A percentile compares a stretch with the other conserved stretches of the same genome.
Conservation (phyloP, 2,113 vertebrate species). For the Cyprinodon brontotheroides region DNA sequence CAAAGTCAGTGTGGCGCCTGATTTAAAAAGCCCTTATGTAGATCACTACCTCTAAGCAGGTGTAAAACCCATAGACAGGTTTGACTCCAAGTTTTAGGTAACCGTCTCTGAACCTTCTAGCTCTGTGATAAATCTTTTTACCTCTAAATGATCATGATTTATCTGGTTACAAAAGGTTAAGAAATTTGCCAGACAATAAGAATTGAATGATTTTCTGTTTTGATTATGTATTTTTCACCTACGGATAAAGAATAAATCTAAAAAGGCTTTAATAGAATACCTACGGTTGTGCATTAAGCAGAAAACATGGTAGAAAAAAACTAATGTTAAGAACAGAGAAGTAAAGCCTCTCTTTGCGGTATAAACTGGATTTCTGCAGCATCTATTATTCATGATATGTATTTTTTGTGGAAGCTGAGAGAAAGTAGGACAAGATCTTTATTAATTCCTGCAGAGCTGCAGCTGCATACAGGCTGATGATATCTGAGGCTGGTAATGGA, state of each 20-base stretch:
- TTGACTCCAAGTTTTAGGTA: too few relatives aligned
- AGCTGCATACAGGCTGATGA: background rate
- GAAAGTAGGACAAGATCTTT: conserved; percentile 65
- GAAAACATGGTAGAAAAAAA: background rate
- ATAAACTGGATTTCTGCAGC: conserved; percentile 27
- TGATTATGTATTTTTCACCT: background rate
- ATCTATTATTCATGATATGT: conserved; percentile 63
- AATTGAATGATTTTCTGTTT: background rate
- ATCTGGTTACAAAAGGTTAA: too few relatives aligned
- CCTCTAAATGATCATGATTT: too few relatives aligned
- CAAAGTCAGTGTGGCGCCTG: too few relatives aligned
- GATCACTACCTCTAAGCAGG: too few relatives aligned
- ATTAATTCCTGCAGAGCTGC: conserved; percentile 43
- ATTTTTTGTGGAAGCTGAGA: conserved; percentile 29
- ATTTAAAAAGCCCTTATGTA: too few relatives aligned
- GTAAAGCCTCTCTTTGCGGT: conserved; percentile 2
- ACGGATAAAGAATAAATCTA: background rate
- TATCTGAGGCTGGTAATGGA: background rate
- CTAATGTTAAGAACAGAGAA: background rate
- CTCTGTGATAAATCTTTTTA: too few relatives aligned
- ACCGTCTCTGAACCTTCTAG: too few relatives aligned
- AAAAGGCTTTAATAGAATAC: background rate
- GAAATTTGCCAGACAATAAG: too few relatives aligned
- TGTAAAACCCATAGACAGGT: too few relatives aligned
- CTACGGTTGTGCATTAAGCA: too few relatives aligned